Percentiles rank a stretch among this genome's conserved stretches.
phyloP scores from a whole-genome alignment of 2,888 invertebrate species.

The Alloplasta piceator region DNA sequence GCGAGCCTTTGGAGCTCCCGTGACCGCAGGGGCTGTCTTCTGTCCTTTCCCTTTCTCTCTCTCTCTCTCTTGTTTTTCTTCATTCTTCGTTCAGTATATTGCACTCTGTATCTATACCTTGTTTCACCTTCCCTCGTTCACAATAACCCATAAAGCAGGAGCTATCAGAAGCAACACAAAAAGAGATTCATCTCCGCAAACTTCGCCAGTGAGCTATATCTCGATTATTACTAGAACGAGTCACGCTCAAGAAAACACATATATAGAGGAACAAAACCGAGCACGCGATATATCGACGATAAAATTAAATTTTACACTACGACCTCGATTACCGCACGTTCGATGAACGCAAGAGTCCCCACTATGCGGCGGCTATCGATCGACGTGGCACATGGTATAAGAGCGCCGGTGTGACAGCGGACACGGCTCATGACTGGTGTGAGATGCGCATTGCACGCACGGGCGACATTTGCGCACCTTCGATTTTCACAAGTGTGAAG shows the following conservation, averaged over 20 bases:
- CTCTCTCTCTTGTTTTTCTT: conserved; percentile 11
- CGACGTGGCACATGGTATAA: too few species aligned
- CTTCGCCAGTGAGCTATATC: conserved; percentile 10
- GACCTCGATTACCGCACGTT: too few species aligned
- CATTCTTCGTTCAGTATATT: conserved; percentile 4
- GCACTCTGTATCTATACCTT: conserved; percentile 2
- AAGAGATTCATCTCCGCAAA: conserved; percentile 17
- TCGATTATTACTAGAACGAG: conserved; percentile 31
- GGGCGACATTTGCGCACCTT: too few species aligned
- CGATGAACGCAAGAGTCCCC: too few species aligned
- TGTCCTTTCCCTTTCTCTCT: conserved; percentile 6
- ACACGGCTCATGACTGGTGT: too few species aligned
- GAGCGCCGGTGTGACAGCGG: too few species aligned
- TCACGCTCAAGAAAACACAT: conserved; percentile 29
- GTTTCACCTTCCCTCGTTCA: background rate
- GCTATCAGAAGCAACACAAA: conserved; percentile 13
- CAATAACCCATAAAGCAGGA: conserved; percentile 12
- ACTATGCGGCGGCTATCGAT: too few species aligned
- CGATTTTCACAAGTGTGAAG: too few species aligned
- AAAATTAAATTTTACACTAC: conserved; percentile 40
- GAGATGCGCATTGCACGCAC: too few species aligned
- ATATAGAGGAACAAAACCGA: background rate
- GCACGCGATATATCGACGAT: conserved; percentile 42
- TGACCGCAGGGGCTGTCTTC: conserved; percentile 42
- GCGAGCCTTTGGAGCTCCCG: conserved; percentile 58